These are phyloP conservation scores for Odontocerum albicorne DNA, from an alignment of 2,888 invertebrate genomes.

Conservation along the genomic window DNA sequence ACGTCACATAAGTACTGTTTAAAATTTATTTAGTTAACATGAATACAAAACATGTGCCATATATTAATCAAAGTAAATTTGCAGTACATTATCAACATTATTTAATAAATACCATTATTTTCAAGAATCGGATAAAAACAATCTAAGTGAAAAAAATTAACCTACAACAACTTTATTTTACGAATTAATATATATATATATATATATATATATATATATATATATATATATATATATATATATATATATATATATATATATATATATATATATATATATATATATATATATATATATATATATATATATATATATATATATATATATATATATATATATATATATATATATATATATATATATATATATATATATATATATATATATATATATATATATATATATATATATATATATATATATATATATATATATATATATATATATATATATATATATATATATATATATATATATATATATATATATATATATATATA, in stretches of 20 bases:
- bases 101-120: no score
- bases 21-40: no score
- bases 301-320: neutral
- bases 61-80: no score
- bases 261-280: neutral
- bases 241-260: neutral
- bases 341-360: neutral
- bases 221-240: neutral
- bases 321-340: neutral
- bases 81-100: no score
- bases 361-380: neutral
- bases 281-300: neutral
- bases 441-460: neutral
- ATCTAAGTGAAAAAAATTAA: no score
- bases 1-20: no score
- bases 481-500: neutral
- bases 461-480: neutral
- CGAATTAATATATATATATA: neutral
- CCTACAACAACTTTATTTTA: neutral
- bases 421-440: neutral
- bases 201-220: neutral
- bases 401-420: neutral
- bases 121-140: no score
- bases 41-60: no score
- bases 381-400: neutral